Evolutionary conservation across 1,140 invertebrate species (phyloP), one percentile per base, ranked within the genome.

Genomic region (Lordiphosa collinella): DNA sequence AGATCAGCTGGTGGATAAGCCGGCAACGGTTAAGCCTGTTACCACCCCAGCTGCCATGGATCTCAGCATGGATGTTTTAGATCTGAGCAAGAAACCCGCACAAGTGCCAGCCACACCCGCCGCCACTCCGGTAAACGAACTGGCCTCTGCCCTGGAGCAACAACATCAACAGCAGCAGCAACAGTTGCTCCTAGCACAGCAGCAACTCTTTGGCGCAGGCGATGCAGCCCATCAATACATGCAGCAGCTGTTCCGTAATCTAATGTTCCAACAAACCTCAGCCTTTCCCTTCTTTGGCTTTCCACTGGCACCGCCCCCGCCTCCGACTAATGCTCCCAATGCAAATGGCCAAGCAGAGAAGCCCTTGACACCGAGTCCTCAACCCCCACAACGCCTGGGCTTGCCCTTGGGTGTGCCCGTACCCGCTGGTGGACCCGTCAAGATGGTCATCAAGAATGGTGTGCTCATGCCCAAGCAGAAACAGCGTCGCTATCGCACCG

Each of bases 371-470:
- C 49, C 34, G 38, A 68, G 13, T 40, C 48, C 46, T n/a, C n/a
- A n/a, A 0, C 60, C 51, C 0, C 13, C 51, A 0, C 13, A 13
- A 1, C 43, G 49, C 0, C 22, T 35, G 34, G 37, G 47, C n/a
- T 0, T 31, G 32, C 0, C 14, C 10, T 14, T 63, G 34, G 46
- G 35, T 3, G 36, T 75, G 22, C 58, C 75, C 0, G 56, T 72
- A 31, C 65, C 46, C 37, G 62, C 25, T 2, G 75, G 60, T 51
- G 94, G 94, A 70, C 93, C 94, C 1, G 94, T 96, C 0, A 95
- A 96, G 87, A 95, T 96, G 95, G 95, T 96, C 0, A 95, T 96
- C 48, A 96, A 96, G 88, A 96, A 96, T 57, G 95, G 95, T 0
- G 93, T 96, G 1, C 88, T 96, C 0, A 95, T 96, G 92, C 95